Percentiles rank a stretch among this genome's conserved stretches.
These are phyloP conservation scores for Sesamia inferens DNA, from an alignment of 2,888 invertebrate genomes.

Conservation along the genomic window DNA sequence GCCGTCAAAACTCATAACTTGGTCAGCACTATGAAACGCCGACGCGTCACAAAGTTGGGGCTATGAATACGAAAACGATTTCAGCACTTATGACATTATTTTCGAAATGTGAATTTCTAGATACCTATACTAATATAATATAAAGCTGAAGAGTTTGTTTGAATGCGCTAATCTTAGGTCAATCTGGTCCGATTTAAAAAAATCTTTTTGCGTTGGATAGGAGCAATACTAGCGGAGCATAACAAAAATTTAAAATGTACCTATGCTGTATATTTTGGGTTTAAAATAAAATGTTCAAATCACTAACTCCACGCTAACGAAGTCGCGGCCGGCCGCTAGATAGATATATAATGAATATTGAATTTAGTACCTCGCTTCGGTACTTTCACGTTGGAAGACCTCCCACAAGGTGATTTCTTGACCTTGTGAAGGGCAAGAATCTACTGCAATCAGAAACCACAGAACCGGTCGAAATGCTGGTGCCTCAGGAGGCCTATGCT, in stretches of 20 bases:
- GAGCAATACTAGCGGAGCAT: no score
- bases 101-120: not conserved
- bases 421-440: not conserved
- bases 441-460: not conserved
- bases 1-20: conserved; percentile 42
- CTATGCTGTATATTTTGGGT: no score
- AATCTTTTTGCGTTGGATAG: no score
- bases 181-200: no score
- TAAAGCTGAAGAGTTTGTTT: no score
- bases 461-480: not conserved
- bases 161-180: no score
- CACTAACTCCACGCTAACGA: no score
- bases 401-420: not conserved
- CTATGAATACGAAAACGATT: conserved; percentile 5
- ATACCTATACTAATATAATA: not conserved
- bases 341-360: not conserved
- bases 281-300: no score
- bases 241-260: no score
- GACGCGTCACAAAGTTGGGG: conserved; percentile 1
- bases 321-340: no score
- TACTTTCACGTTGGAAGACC: not conserved
- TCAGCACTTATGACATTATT: not conserved
- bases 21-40: conserved; percentile 10
- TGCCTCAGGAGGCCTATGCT: not conserved
- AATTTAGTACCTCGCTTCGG: not conserved